Conservation (phyloP, 2,888 invertebrate species). For the Altica lythri region DNA sequence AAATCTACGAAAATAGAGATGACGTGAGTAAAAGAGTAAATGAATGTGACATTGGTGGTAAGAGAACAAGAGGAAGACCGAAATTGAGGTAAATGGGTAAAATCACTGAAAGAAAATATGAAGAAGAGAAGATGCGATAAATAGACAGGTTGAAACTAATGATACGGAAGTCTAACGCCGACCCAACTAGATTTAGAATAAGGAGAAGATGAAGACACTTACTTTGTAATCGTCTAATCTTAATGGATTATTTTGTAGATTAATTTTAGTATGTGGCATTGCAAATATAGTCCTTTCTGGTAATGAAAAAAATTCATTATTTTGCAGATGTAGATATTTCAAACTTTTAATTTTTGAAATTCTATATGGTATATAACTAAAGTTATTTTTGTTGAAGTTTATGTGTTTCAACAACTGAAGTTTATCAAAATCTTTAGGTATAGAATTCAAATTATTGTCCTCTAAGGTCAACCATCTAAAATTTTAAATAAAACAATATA, state of each 20-base stretch:
- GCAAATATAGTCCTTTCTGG: conserved; percentile 43
- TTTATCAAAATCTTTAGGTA: conserved; percentile 61
- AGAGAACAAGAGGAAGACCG: too few relatives aligned
- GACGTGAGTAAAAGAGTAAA: too few relatives aligned
- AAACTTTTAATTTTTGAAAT: conserved; percentile 47
- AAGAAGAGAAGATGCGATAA: too few relatives aligned
- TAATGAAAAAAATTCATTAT: conserved; percentile 48
- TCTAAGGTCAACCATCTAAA: conserved; percentile 70
- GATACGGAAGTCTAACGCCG: too few relatives aligned
- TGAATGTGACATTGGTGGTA: too few relatives aligned
- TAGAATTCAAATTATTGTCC: conserved; percentile 61
- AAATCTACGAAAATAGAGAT: too few relatives aligned
- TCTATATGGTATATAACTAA: conserved; percentile 60
- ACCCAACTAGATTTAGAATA: too few relatives aligned
- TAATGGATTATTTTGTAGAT: conserved; percentile 50
- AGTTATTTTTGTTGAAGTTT: conserved; percentile 64
- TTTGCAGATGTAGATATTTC: conserved; percentile 49
- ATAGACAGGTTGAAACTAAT: too few relatives aligned
- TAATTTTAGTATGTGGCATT: conserved; percentile 50
- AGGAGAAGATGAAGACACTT: too few relatives aligned
- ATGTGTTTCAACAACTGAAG: conserved; percentile 65
- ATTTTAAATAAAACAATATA: conserved; percentile 26
- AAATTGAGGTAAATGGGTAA: too few relatives aligned
- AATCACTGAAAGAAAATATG: too few relatives aligned
- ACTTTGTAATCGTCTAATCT: conserved; percentile 41